Percentiles rank a stretch among this genome's conserved stretches.
Conservation (phyloP, 2,888 invertebrate genomes). For the Dichetophora obliterata region DNA sequence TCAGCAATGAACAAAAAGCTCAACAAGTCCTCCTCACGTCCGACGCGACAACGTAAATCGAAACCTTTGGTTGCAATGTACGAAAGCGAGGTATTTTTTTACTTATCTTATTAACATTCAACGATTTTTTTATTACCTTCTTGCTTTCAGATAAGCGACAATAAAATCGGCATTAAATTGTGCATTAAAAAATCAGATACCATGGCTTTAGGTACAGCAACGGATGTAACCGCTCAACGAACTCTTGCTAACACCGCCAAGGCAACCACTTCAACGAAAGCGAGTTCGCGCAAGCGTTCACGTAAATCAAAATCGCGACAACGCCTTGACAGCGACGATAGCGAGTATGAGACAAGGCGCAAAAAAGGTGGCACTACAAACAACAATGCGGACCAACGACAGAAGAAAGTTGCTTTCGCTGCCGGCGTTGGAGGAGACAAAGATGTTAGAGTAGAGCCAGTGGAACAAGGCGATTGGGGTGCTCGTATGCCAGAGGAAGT, state of each 20-base stretch:
- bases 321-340: constrained; percentile 71
- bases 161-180: constrained; percentile 69
- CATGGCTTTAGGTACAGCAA: constrained; percentile 39
- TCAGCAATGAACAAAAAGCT: constrained; percentile 65
- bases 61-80: constrained; percentile 72
- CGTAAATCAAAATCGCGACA: constrained; percentile 65
- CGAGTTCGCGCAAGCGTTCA: constrained; percentile 62
- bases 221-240: constrained; percentile 39
- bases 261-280: constrained; percentile 31
- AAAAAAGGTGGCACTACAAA: constrained; percentile 62
- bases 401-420: constrained; percentile 56
- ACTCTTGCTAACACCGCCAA: constrained; percentile 40
- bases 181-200: constrained; percentile 69
- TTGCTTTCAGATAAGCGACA: constrained; percentile 70
- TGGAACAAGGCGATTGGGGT: constrained; percentile 75
- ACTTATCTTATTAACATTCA: constrained; percentile 41
- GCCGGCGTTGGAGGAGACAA: constrained; percentile 50
- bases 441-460: constrained; percentile 60
- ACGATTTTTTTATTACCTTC: background rate
- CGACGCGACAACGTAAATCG: constrained; percentile 66
- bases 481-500: constrained; percentile 70
- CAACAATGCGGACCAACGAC: constrained; percentile 55
- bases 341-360: constrained; percentile 70
- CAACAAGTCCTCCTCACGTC: constrained; percentile 60
- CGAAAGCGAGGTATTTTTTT: constrained; percentile 72